Percentiles rank a stretch among this genome's conserved stretches.
These are phyloP conservation scores for Slavum lentiscoides DNA, from an alignment of 2,888 invertebrate genomes.

Conservation along the genomic window DNA sequence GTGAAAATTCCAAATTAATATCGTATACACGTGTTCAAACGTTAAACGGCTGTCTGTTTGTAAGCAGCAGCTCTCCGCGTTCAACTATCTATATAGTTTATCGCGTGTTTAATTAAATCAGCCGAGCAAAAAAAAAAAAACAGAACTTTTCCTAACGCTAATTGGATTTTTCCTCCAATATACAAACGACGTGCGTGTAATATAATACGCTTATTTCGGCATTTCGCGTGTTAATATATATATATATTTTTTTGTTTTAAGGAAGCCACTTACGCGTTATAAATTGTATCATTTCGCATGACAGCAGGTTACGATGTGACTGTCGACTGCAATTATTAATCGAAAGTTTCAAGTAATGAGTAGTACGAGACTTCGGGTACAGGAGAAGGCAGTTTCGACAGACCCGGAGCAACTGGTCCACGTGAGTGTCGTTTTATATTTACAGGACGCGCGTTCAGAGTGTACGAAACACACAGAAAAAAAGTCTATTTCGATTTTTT, in stretches of 20 bases:
- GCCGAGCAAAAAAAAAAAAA: no score
- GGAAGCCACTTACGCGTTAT: slow-evolving; percentile 1
- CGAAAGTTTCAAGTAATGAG: slow-evolving; percentile 32
- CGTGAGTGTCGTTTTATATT: slow-evolving; percentile 18
- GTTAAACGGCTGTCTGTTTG: no score
- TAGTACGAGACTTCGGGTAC: slow-evolving; percentile 36
- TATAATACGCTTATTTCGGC: background rate
- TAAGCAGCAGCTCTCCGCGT: no score
- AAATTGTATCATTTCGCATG: slow-evolving; percentile 24
- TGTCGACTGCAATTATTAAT: slow-evolving; percentile 2
- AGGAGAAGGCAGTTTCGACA: slow-evolving; percentile 45
- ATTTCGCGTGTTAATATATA: background rate
- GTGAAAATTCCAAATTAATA: no score
- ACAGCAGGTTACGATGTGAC: slow-evolving; percentile 35
- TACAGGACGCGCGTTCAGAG: no score
- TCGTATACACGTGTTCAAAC: no score
- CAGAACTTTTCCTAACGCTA: no score
- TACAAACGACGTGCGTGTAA: background rate
- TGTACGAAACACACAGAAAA: no score
- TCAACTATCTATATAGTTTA: no score
- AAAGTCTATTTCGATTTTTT: no score
- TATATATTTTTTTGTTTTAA: background rate
- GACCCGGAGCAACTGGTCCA: slow-evolving; percentile 26
- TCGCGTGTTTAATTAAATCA: no score
- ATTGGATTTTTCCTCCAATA: background rate